Base-by-base conservation (phyloP, 2,888 invertebrate genomes). In the Eurytoma adleriae region DNA sequence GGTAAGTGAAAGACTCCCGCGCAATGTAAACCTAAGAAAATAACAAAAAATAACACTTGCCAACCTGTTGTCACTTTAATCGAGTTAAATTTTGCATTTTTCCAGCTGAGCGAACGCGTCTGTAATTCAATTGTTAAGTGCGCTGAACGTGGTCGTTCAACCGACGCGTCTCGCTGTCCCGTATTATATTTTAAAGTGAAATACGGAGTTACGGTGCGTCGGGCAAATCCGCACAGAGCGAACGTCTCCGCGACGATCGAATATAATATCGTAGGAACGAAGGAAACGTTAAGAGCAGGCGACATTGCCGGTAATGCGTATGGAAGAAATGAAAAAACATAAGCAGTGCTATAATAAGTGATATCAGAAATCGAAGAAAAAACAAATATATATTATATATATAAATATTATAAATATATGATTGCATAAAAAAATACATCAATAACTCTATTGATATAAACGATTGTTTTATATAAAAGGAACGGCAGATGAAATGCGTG, bases 381-480 rank as follows among this genome's bases (percentile, higher is more conserved):
- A 20, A 57, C 16, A 79, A 4, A 73, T 73, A 52, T 82, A 83
- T 84, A 81, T 82, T 82, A 76, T 82, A 82, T 83, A 84, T 84
- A 80, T 74, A 72, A 69, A 74, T 72, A 75, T 75, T 79, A 78
- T 71, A 81, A 59, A 74, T 73, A 82, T 70, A 71, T 71, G 50
- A 75, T 57, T 72, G n/a, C 67, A 71, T 64, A 75, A 64, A 81
- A 67, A 74, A 71, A 80, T 80, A 83, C 82, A 84, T 82, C 79
- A 82, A 84, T 83, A 64, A 82, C 75, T 83, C 82, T 75, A 82
- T 81, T 83, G 72, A 64, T 78, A 82, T 84, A 83, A 84, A 84
- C 82, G 82, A 83, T 83, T 84, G 84, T 86, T 86, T 86, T 85
- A 86, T 83, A 86, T 85, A 86, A 84, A 85, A 84, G 79, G 81